Evolutionary conservation across 2,113 vertebrate species (phyloP).

Genomic region (Ophiodon elongatus): DNA sequence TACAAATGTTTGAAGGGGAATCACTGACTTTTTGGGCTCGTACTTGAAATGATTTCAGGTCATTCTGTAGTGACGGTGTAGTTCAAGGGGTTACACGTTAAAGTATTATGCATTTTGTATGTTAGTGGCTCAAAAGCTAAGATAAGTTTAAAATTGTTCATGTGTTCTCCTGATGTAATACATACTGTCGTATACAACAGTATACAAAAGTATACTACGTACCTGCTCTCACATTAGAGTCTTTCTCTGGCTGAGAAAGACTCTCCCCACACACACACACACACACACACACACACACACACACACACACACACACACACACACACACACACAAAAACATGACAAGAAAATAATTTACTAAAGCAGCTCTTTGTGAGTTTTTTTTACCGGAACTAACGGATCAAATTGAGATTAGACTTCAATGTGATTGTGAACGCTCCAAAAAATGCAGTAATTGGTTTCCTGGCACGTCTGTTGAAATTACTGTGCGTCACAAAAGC

Average conservation of each 20-base stretch:
- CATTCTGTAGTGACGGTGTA: neutral
- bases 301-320: no score
- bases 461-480: neutral
- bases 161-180: neutral
- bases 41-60: neutral
- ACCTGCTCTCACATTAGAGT: neutral
- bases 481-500: neutral
- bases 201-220: no score
- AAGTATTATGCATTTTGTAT: neutral
- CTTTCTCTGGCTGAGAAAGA: neutral
- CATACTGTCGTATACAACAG: no score
- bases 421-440: neutral
- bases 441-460: neutral
- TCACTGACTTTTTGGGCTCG: neutral
- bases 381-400: neutral
- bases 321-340: neutral
- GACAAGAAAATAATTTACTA: no score
- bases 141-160: neutral
- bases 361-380: neutral
- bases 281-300: no score
- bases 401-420: neutral
- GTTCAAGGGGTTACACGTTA: neutral
- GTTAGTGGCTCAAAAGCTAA: neutral
- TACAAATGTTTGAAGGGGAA: constrained; percentile 21
- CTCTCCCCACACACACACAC: no score